Evolutionary conservation across 2,888 invertebrate genomes (phyloP).

Genomic region (Chloroclysta siterata): DNA sequence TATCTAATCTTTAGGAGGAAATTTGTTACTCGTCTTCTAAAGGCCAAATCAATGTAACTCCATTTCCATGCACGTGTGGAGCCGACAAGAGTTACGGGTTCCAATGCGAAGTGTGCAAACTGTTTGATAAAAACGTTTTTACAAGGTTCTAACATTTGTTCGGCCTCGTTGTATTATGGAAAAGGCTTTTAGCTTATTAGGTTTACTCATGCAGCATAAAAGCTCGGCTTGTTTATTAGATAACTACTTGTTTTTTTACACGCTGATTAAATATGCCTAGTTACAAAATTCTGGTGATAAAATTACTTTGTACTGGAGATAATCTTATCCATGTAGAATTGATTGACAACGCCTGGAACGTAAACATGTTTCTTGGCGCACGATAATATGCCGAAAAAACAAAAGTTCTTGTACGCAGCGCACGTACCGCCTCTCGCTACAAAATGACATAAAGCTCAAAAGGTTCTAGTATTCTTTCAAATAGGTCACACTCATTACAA

Average conservation of each 20-base stretch:
- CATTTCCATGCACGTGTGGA: slow-evolving; percentile 42
- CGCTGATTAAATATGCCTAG: no score
- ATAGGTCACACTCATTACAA: slow-evolving; percentile 20
- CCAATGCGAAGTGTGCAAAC: slow-evolving; percentile 25
- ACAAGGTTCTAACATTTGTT: slow-evolving; percentile 9
- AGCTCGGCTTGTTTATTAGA: not conserved
- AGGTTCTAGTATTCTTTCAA: slow-evolving; percentile 8
- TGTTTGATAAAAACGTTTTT: slow-evolving; percentile 24
- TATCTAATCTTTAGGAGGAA: slow-evolving; percentile 48
- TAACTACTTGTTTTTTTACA: no score
- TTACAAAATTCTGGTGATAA: no score
- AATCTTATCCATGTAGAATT: not conserved
- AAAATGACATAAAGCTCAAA: not conserved
- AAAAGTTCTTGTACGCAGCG: not conserved
- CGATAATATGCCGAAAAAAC: not conserved
- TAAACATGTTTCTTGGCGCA: not conserved
- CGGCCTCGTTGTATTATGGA: slow-evolving; percentile 17
- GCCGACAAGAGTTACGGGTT: slow-evolving; percentile 23
- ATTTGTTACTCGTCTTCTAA: slow-evolving; percentile 46
- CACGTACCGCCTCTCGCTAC: not conserved
- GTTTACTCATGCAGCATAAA: slow-evolving; percentile 1
- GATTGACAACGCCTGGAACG: not conserved
- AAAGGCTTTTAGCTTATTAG: slow-evolving; percentile 17
- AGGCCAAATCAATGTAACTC: slow-evolving; percentile 48
- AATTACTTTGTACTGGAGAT: no score